Base-by-base conservation (phyloP, 2,797 vertebrate genomes). In the Sternarchorhynchus goeldii region DNA sequence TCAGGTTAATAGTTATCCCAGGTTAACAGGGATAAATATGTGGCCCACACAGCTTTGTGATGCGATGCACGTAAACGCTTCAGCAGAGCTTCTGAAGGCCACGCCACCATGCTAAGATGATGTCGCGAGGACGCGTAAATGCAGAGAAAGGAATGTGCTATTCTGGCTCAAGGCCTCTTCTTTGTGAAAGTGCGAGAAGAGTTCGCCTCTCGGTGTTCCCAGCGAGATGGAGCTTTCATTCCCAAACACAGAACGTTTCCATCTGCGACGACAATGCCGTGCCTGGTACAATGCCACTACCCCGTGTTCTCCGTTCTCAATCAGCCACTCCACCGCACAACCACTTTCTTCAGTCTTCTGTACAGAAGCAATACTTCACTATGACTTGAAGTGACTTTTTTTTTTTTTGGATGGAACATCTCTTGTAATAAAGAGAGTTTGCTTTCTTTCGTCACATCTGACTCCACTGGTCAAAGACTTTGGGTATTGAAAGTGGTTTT, bases 161-260 rank as follows among this genome's bases (percentile, higher is more conserved):
- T 77, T 71, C 53, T 57, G 57, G 63, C 55, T 60, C 64, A 79
- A 79, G 80, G 74, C 58, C 59, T 64, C 53, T 57, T 25, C 50
- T 84, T 81, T 83, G 73, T 77, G 34, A 78, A 50, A 50, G 65
- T 64, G 73, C n/a, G 21, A 73, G n/a, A 56, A 74, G 55, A 64
- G 62, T 29, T 55, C 56, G 68, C 25, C 50, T 78, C 50, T 36
- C 73, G 1, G 66, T 72, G 62, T 20, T 45, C 20, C 20, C 39
- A 21, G 53, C 41, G 34, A 71, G 50, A 66, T 41, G 25, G 53
- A 36, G 64, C 65, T 76, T 76, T 55, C 72, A 70, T 66, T 53
- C 72, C 66, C 10, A 75, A 53, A 79, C 66, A 62, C 58, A 39
- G 32, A 39, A 4, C 0, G 57, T 58, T 63, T 80, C 75, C 78